A percentile compares a stretch with the other conserved stretches of the same genome.
Conservation (phyloP, 2,113 vertebrate genomes). For the Progne subis region DNA sequence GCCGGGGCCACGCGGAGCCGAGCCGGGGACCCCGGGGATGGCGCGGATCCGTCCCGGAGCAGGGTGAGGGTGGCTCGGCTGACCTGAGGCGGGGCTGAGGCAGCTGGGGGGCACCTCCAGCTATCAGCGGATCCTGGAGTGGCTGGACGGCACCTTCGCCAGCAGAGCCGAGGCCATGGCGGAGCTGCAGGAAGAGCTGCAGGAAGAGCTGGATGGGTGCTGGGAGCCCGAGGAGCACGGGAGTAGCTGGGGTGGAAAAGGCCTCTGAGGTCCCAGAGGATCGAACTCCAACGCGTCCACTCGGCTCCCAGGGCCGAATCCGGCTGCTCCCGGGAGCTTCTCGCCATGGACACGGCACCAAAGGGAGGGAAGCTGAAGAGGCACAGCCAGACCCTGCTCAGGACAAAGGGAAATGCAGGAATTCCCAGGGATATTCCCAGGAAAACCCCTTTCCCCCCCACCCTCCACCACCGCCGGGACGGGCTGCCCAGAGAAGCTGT, state of each 20-base stretch:
- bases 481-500: background rate
- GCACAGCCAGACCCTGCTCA: background rate
- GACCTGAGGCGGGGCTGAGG: background rate
- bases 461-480: no score
- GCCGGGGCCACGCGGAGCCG: accelerated
- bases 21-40: accelerated
- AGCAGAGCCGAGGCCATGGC: accelerated
- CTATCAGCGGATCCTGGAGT: background rate
- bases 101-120: background rate
- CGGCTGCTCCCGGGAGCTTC: background rate
- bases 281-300: accelerated
- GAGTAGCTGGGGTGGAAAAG: accelerated
- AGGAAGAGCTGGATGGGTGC: accelerated
- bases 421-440: background rate
- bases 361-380: background rate
- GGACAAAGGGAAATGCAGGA: background rate
- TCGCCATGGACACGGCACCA: accelerated
- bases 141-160: background rate
- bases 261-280: accelerated
- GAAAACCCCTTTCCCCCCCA: background rate
- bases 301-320: no score
- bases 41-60: accelerated
- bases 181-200: background rate
- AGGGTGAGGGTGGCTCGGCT: background rate
- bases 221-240: accelerated